A percentile compares a stretch with the other conserved stretches of the same genome.
phyloP scores from a whole-genome alignment of 2,113 vertebrate genomes.

The Calidris pygmaea region DNA sequence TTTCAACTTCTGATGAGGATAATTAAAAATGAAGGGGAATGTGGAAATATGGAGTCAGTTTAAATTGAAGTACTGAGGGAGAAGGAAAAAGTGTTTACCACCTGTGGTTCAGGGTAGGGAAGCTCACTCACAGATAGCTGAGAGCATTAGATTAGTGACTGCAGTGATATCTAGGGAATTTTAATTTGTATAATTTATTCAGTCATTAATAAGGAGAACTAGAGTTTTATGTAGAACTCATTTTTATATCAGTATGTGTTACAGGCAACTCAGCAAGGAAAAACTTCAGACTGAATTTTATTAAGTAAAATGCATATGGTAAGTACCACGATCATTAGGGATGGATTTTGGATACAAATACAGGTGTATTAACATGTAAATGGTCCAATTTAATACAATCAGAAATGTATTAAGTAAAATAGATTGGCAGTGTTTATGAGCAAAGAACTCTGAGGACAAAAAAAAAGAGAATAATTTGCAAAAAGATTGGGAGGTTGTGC shows the following conservation, averaged over 20 bases:
- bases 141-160: constrained; percentile 59
- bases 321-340: constrained; percentile 25
- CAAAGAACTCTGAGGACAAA: background rate
- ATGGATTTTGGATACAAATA: constrained; percentile 53
- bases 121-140: constrained; percentile 39
- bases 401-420: constrained; percentile 46
- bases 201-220: constrained; percentile 44
- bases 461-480: background rate
- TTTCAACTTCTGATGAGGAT: background rate
- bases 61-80: constrained; percentile 33
- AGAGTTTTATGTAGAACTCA: constrained; percentile 33
- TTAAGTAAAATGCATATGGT: constrained; percentile 42
- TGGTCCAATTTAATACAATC: constrained; percentile 45
- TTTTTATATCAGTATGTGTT: constrained; percentile 56
- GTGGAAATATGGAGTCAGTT: constrained; percentile 16
- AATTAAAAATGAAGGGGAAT: background rate
- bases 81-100: constrained; percentile 36
- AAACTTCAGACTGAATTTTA: constrained; percentile 60
- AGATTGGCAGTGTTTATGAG: constrained; percentile 54
- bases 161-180: constrained; percentile 48
- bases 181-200: constrained; percentile 68
- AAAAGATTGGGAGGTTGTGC: background rate
- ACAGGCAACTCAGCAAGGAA: constrained; percentile 44
- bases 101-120: constrained; percentile 38
- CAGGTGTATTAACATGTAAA: constrained; percentile 57